Evolutionary conservation across 2,797 vertebrate genomes (phyloP).

Genomic region (Diplodus puntazzo): DNA sequence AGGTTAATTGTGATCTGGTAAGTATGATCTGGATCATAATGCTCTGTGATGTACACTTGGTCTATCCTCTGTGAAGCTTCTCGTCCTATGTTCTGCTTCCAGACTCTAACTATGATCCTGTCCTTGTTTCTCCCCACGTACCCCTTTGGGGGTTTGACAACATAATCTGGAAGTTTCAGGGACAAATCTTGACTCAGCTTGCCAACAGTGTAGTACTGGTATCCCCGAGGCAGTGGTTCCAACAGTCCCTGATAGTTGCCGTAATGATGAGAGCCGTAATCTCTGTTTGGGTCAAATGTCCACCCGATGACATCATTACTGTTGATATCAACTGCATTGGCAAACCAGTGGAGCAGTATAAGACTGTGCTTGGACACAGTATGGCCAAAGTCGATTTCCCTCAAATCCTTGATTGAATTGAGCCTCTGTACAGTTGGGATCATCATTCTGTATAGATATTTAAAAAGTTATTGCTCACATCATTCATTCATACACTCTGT

Average conservation of each 20-base stretch:
- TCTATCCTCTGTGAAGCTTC: conserved; percentile 37
- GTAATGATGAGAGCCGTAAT: conserved; percentile 75
- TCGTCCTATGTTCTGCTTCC: not conserved
- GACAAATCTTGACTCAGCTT: conserved; percentile 46
- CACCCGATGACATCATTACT: conserved; percentile 33
- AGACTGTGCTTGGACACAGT: conserved; percentile 66
- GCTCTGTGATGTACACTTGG: conserved; percentile 73
- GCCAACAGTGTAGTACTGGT: conserved; percentile 71
- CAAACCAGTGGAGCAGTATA: conserved; percentile 77
- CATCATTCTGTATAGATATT: conserved; percentile 52
- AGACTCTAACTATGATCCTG: conserved; percentile 71
- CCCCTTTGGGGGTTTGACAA: conserved; percentile 7
- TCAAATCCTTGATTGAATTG: conserved; percentile 56
- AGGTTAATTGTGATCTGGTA: conserved; percentile 63
- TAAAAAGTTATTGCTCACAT: not conserved
- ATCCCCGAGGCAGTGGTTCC: conserved; percentile 36
- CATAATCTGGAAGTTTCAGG: conserved; percentile 53
- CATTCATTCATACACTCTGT: no score
- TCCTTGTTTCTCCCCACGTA: conserved; percentile 53
- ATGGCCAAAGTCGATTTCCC: conserved; percentile 46
- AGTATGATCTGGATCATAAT: conserved; percentile 68
- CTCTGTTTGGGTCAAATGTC: conserved; percentile 65
- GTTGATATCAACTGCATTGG: conserved; percentile 54
- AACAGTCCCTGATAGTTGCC: conserved; percentile 68
- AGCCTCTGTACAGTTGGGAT: conserved; percentile 28